Conservation (phyloP, 2,888 invertebrate species). For the Bembecia ichneumoniformis region DNA sequence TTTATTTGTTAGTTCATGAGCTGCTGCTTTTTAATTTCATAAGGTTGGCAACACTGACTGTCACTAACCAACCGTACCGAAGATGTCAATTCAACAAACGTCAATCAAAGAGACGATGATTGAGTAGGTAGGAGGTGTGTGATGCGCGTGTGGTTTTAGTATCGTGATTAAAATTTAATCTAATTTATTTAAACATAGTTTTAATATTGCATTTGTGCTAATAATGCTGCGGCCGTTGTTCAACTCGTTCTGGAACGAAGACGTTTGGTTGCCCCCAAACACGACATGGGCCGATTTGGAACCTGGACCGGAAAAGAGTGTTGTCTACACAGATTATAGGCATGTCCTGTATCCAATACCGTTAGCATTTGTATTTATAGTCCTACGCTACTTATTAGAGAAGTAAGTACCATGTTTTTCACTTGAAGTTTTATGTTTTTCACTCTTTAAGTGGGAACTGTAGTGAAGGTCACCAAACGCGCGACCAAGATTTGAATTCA, state of each 20-base stretch:
- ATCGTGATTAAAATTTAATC: not conserved
- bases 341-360: conserved; percentile 88
- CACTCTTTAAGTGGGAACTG: no score
- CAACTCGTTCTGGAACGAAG: conserved; percentile 83
- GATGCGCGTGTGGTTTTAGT: not conserved
- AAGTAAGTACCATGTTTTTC: conserved; percentile 75
- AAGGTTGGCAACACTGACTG: no score
- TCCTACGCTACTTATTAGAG: conserved; percentile 84
- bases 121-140: not conserved
- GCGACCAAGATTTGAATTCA: not conserved
- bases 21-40: no score
- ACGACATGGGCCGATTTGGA: conserved; percentile 90
- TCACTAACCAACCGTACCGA: not conserved
- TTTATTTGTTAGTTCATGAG: no score
- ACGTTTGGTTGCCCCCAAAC: conserved; percentile 94
- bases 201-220: conserved; percentile 4
- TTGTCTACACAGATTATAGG: conserved; percentile 83
- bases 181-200: not conserved
- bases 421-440: conserved; percentile 2
- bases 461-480: no score
- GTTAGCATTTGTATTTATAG: conserved; percentile 84
- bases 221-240: conserved; percentile 57
- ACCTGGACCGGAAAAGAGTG: conserved; percentile 79
- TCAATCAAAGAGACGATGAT: not conserved
- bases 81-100: not conserved